Evolutionary conservation across 37 sponge, comb jelly and placozoan genomes (phyloP).

Genomic region (Crambe crambe): DNA sequence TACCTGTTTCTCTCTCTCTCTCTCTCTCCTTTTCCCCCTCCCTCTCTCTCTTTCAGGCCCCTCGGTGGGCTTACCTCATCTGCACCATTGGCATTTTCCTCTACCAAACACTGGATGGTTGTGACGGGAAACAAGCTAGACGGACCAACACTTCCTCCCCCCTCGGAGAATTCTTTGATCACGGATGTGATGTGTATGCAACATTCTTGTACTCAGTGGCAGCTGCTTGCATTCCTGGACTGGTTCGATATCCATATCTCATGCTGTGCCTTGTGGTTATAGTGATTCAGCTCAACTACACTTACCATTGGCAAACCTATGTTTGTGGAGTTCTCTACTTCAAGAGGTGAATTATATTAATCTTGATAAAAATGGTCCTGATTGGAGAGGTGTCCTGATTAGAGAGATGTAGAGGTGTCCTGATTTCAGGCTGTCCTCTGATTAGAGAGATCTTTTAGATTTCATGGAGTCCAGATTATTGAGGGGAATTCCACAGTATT

Average conservation of each 20-base stretch:
- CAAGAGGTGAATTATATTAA: slow-evolving; percentile 48
- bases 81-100: slow-evolving; percentile 78
- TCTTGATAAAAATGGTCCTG: too few species aligned
- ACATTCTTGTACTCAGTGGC: slow-evolving; percentile 69
- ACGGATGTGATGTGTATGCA: slow-evolving; percentile 90
- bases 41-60: slow-evolving; percentile 54
- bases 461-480: too few species aligned
- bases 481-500: too few species aligned
- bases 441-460: too few species aligned
- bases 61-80: slow-evolving; percentile 67
- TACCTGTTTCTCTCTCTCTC: background rate
- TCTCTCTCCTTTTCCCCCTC: background rate
- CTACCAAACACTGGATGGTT: slow-evolving; percentile 91
- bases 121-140: slow-evolving; percentile 96
- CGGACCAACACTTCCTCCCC: slow-evolving; percentile 67
- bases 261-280: slow-evolving; percentile 37
- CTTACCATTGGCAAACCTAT: slow-evolving; percentile 92
- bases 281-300: slow-evolving; percentile 59
- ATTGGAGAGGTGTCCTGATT: background rate
- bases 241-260: slow-evolving; percentile 48
- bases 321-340: slow-evolving; percentile 84
- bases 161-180: slow-evolving; percentile 96
- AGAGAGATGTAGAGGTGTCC: background rate
- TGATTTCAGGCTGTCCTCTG: too few species aligned
- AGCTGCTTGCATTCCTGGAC: slow-evolving; percentile 37